Percentiles rank a stretch among this genome's conserved stretches.
phyloP scores from a whole-genome alignment of 2,113 vertebrate genomes.

The Daphoenositta chrysoptera region DNA sequence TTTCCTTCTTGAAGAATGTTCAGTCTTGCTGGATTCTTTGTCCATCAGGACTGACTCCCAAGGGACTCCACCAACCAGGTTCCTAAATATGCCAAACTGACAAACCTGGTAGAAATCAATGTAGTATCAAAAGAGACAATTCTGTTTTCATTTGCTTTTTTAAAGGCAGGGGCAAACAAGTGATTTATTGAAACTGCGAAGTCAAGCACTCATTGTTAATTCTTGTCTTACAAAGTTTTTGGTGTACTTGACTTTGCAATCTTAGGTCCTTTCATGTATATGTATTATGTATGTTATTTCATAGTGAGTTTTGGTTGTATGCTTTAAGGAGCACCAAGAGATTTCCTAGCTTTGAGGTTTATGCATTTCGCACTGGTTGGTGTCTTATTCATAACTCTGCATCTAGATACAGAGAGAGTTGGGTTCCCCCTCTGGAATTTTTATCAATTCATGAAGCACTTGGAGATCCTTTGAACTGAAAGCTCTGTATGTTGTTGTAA shows the following conservation, averaged over 20 bases:
- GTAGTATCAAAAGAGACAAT: background rate
- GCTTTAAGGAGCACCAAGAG: background rate
- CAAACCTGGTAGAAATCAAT: background rate
- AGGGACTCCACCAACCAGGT: background rate
- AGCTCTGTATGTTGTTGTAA: background rate
- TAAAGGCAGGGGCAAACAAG: background rate
- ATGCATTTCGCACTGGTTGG: background rate
- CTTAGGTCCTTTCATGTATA: background rate
- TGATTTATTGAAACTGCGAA: background rate
- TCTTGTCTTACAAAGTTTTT: background rate
- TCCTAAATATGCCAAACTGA: background rate
- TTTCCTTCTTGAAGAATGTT: background rate
- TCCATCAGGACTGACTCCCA: background rate
- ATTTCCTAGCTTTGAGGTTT: background rate
- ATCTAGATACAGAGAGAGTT: background rate
- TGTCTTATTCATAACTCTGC: background rate
- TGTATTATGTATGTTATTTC: background rate
- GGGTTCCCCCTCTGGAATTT: background rate
- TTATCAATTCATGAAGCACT: background rate
- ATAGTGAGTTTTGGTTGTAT: background rate
- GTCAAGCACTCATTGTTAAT: background rate
- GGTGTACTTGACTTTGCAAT: background rate
- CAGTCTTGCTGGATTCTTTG: background rate
- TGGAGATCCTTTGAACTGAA: slow-evolving; percentile 4
- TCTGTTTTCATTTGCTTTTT: background rate